A percentile compares a stretch with the other conserved stretches of the same genome.
phyloP scores from a whole-genome alignment of 2,888 invertebrate genomes.

The Scaptodrosophila latifasciaeformis region DNA sequence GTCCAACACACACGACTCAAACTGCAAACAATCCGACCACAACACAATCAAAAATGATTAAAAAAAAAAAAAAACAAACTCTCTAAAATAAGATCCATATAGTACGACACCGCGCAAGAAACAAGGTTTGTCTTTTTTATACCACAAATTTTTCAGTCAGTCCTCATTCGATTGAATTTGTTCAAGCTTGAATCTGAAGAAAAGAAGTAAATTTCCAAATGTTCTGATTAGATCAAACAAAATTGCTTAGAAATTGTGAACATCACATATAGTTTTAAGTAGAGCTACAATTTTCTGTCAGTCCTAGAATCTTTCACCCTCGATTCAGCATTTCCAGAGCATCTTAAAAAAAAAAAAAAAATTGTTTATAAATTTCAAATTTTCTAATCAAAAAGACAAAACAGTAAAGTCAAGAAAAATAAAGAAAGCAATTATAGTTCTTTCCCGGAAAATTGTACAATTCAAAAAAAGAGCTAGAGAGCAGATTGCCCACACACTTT shows the following conservation, averaged over 20 bases:
- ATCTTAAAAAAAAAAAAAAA: constrained; percentile 13
- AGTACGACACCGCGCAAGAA: constrained; percentile 72
- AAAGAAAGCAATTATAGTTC: no score
- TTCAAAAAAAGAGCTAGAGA: no score
- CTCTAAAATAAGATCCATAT: constrained; percentile 65
- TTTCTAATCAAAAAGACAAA: neutral
- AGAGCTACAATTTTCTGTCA: neutral
- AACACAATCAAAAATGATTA: constrained; percentile 16
- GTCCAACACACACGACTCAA: constrained; percentile 34
- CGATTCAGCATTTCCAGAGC: constrained; percentile 53
- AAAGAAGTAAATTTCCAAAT: no score
- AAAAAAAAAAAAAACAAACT: constrained; percentile 25
- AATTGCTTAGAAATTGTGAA: no score
- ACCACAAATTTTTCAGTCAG: no score
- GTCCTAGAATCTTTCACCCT: constrained; percentile 54
- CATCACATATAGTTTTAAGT: no score
- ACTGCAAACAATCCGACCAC: constrained; percentile 13
- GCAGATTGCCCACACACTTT: no score
- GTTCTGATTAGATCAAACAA: no score
- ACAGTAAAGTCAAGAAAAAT: no score
- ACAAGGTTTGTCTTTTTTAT: constrained; percentile 66
- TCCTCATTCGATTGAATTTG: no score
- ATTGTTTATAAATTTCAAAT: constrained; percentile 15
- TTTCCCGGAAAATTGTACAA: no score
- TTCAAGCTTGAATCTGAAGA: no score